A percentile compares a stretch with the other conserved stretches of the same genome.
These are phyloP conservation scores for Chionomys nivalis DNA, from an alignment of 2,113 vertebrate species.

Conservation along the genomic window DNA sequence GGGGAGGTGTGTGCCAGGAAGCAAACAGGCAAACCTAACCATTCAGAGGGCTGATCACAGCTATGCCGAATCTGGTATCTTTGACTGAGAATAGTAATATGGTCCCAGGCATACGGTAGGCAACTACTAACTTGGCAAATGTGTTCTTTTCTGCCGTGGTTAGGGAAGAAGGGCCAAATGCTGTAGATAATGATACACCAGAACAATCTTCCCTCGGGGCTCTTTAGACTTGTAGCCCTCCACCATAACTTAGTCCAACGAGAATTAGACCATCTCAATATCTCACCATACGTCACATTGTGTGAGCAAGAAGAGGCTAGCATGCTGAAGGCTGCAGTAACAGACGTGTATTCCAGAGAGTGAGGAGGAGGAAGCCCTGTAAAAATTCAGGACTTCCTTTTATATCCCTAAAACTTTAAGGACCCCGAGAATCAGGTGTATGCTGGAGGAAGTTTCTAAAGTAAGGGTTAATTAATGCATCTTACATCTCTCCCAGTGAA, in stretches of 20 bases:
- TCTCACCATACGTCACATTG: background rate
- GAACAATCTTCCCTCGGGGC: background rate
- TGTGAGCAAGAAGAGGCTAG: background rate
- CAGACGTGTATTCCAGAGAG: background rate
- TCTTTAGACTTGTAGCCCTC: background rate
- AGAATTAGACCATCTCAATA: background rate
- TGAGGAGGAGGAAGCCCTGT: background rate
- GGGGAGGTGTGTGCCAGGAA: background rate
- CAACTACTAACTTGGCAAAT: background rate
- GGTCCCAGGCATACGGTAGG: background rate
- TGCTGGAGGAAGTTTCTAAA: background rate
- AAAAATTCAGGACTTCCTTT: background rate
- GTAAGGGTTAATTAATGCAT: background rate
- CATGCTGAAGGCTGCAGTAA: background rate
- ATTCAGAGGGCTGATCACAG: background rate
- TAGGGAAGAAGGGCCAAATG: background rate
- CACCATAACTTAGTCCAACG: background rate
- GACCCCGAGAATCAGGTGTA: background rate
- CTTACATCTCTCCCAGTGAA: background rate
- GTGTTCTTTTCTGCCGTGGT: background rate
- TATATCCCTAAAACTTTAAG: background rate
- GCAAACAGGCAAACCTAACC: background rate
- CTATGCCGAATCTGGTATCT: background rate
- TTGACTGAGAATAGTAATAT: background rate
- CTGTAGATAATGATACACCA: background rate